Evolutionary conservation across 2,797 vertebrate species (phyloP).

Genomic region (Cheirogaleus major): DNA sequence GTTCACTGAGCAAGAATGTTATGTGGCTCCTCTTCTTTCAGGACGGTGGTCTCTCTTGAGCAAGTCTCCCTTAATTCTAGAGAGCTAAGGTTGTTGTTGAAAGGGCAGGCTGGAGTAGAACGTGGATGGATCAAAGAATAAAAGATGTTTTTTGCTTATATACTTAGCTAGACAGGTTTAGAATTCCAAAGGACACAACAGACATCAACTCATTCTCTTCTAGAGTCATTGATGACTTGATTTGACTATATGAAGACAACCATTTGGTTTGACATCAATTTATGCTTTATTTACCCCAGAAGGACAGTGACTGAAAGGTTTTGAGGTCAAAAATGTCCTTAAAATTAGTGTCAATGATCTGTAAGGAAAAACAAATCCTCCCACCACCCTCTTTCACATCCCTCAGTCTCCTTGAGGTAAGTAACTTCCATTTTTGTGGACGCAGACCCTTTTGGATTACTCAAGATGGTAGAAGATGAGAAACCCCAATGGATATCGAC

Average conservation of each 20-base stretch:
- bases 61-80: background rate
- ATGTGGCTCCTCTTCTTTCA: background rate
- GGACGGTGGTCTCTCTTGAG: background rate
- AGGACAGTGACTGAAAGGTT: background rate
- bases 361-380: background rate
- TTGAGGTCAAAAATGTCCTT: background rate
- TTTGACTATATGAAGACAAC: background rate
- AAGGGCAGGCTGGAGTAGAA: background rate
- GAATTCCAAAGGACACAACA: background rate
- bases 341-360: background rate
- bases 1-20: background rate
- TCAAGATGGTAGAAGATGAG: background rate
- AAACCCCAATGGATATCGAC: background rate
- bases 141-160: background rate
- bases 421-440: background rate
- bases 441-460: background rate
- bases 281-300: constrained; percentile 1
- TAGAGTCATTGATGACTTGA: background rate
- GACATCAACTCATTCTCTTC: background rate
- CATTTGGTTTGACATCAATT: background rate
- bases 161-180: background rate
- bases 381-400: background rate
- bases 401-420: background rate
- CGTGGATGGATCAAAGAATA: background rate
- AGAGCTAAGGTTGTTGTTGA: background rate